phyloP scores from a whole-genome alignment of 2,797 vertebrate genomes.

The Merluccius polli region DNA sequence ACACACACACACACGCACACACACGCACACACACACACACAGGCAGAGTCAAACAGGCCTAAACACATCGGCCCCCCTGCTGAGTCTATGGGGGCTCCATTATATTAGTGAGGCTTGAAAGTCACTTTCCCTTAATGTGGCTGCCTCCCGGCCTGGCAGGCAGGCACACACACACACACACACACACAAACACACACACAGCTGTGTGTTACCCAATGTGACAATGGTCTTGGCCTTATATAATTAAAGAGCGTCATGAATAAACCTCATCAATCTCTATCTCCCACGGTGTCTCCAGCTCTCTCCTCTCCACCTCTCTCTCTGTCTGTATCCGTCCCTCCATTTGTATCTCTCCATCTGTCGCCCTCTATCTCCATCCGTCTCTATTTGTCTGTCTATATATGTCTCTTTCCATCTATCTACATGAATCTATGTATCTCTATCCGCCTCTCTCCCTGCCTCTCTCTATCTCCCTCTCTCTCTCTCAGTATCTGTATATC shows the following conservation, averaged over 20 bases:
- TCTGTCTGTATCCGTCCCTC: no score
- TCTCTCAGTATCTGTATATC: no score
- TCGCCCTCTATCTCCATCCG: neutral
- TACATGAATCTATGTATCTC: no score
- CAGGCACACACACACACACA: slow-evolving; percentile 30
- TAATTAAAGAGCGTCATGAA: slow-evolving; percentile 54
- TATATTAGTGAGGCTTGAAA: slow-evolving; percentile 67
- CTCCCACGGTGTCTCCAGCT: neutral
- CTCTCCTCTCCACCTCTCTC: neutral
- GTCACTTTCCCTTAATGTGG: slow-evolving; percentile 62
- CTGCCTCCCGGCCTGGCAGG: slow-evolving; percentile 52
- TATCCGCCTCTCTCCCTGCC: no score
- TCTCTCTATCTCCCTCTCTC: no score
- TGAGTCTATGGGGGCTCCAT: slow-evolving; percentile 39
- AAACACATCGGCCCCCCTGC: slow-evolving; percentile 34
- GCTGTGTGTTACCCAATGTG: neutral
- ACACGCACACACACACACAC: slow-evolving; percentile 4
- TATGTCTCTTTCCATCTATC: no score
- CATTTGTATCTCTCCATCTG: slow-evolving; percentile 18
- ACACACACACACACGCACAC: no score
- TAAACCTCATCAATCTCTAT: slow-evolving; percentile 21
- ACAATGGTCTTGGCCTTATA: slow-evolving; percentile 44
- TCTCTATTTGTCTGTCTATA: no score
- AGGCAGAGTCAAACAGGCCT: slow-evolving; percentile 18
- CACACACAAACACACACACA: slow-evolving; percentile 6